Conservation (phyloP, 2,797 vertebrate species). For the Lutjanus campechanus region DNA sequence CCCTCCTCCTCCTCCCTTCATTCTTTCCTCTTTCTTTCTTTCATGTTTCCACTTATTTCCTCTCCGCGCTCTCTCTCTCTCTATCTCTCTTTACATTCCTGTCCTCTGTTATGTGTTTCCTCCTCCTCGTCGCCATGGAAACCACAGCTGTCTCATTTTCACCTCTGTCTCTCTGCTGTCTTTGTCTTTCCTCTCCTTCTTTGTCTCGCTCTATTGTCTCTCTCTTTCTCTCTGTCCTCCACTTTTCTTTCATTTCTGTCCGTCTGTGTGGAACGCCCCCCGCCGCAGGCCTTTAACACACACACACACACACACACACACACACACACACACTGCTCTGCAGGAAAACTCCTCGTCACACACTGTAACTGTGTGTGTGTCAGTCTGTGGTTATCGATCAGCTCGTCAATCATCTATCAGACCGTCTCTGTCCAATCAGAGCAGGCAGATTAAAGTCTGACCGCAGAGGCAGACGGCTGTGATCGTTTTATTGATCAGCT, state of each 20-base stretch:
- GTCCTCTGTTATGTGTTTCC: constrained; percentile 49
- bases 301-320: background rate
- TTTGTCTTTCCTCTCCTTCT: background rate
- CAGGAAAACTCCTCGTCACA: constrained; percentile 1
- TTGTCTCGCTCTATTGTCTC: background rate
- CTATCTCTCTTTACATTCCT: constrained; percentile 52
- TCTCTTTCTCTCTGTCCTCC: background rate
- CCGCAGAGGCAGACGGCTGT: background rate
- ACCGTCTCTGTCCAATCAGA: constrained; percentile 1
- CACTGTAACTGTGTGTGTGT: background rate
- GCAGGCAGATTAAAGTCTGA: background rate
- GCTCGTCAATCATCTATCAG: background rate
- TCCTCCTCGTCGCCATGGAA: constrained; percentile 32
- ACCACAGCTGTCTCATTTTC: constrained; percentile 25
- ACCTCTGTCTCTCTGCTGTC: background rate
- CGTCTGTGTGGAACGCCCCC: background rate
- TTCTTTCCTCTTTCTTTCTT: constrained; percentile 9
- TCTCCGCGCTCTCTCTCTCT: background rate
- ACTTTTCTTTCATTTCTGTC: background rate
- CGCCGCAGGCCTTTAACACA: background rate
- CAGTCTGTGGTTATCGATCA: background rate
- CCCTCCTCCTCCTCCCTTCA: background rate
- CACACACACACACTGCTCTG: background rate
- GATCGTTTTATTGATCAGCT: constrained; percentile 1
- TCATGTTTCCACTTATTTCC: constrained; percentile 11